phyloP scores from a whole-genome alignment of 2,888 invertebrate species.

The Sesamia inferens region DNA sequence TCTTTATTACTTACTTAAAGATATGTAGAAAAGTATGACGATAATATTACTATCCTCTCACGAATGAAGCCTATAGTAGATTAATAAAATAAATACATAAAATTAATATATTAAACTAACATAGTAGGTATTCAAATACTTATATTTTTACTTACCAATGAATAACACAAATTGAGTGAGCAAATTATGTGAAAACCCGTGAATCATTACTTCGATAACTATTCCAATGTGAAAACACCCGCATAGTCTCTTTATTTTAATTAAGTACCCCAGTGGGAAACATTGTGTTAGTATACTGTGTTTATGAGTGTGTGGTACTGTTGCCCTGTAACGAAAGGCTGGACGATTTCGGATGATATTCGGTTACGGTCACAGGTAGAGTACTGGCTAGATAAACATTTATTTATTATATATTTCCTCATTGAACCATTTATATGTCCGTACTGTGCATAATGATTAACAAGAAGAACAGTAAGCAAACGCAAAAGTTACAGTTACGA shows the following conservation, averaged over 20 bases:
- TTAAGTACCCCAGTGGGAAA: conserved; percentile 2
- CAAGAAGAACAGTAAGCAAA: not conserved
- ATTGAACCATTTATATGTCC: not conserved
- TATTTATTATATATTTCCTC: not conserved
- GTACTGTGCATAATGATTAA: not conserved
- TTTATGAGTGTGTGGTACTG: not conserved
- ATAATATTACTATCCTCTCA: not conserved
- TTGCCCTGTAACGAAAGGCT: not conserved
- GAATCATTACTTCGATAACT: conserved; percentile 33
- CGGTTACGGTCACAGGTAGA: not conserved
- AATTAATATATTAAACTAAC: conserved; percentile 19
- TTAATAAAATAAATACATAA: conserved; percentile 13
- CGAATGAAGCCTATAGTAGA: not conserved
- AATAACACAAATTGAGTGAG: conserved; percentile 30
- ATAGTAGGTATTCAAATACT: conserved; percentile 15
- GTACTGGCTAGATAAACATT: not conserved
- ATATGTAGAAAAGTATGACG: not conserved
- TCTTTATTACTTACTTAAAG: not conserved
- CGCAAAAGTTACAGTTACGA: not conserved
- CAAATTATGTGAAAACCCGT: conserved; percentile 33
- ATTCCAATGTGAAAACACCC: conserved; percentile 50
- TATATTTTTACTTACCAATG: conserved; percentile 26
- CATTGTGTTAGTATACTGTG: not conserved
- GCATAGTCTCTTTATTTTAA: conserved; percentile 27
- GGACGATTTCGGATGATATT: not conserved